Percentiles rank a stretch among this genome's conserved stretches.
phyloP scores from a whole-genome alignment of 2,797 vertebrate species.

The Sus cebifrons region DNA sequence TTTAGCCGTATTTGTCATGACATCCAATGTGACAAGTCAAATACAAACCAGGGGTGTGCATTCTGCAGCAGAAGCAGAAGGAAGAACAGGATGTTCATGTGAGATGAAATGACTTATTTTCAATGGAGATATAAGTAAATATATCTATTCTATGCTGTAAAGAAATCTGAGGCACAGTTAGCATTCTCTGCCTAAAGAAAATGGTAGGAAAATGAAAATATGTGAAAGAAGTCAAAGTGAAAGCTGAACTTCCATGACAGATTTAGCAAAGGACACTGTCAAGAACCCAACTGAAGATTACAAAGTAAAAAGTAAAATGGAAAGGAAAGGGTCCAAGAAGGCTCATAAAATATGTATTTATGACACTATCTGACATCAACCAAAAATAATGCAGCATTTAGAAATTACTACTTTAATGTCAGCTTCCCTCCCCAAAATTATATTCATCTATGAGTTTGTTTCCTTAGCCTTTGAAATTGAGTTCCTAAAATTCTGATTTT shows the following conservation, averaged over 20 bases:
- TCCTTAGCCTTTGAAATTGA: slow-evolving; percentile 58
- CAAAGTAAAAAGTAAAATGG: slow-evolving; percentile 35
- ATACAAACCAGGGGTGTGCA: slow-evolving; percentile 72
- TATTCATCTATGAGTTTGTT: slow-evolving; percentile 55
- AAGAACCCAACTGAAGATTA: neutral
- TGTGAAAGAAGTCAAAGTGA: neutral
- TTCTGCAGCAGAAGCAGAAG: slow-evolving; percentile 50
- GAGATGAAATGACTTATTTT: slow-evolving; percentile 66
- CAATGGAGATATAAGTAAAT: slow-evolving; percentile 56
- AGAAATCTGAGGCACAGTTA: neutral
- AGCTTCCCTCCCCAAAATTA: neutral
- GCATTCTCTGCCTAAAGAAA: slow-evolving; percentile 48
- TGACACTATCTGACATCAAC: slow-evolving; percentile 26
- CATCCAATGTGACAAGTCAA: slow-evolving; percentile 74
- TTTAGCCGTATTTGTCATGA: slow-evolving; percentile 56
- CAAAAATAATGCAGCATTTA: neutral
- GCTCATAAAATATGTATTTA: neutral
- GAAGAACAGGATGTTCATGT: slow-evolving; percentile 45
- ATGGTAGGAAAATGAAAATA: slow-evolving; percentile 39
- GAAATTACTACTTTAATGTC: neutral
- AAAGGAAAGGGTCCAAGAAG: neutral
- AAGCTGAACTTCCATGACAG: slow-evolving; percentile 12
- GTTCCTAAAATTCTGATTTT: slow-evolving; percentile 67
- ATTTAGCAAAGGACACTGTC: neutral
- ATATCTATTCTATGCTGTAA: slow-evolving; percentile 28